Percentiles rank a stretch among this genome's conserved stretches.
phyloP scores from a whole-genome alignment of 2,888 invertebrate genomes.

The Mellilla xanthometata region DNA sequence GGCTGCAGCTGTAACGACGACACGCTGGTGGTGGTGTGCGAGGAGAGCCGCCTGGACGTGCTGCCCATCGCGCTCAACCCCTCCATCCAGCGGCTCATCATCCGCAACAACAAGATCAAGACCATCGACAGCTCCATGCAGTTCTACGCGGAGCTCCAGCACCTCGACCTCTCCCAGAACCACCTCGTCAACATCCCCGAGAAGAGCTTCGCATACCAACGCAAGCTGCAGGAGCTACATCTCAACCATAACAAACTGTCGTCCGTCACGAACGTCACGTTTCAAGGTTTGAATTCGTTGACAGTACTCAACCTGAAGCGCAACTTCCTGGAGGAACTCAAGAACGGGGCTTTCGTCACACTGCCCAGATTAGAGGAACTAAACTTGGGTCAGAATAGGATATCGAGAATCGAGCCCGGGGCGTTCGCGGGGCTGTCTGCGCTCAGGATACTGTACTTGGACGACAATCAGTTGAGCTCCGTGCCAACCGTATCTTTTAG shows the following conservation, averaged over 20 bases:
- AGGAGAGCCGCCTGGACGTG: slow-evolving; percentile 92
- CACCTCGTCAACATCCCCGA: slow-evolving; percentile 91
- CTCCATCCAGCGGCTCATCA: slow-evolving; percentile 91
- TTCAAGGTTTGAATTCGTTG: slow-evolving; percentile 88
- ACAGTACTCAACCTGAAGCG: slow-evolving; percentile 91
- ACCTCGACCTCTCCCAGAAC: slow-evolving; percentile 92
- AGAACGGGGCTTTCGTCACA: slow-evolving; percentile 88
- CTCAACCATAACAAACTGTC: slow-evolving; percentile 93
- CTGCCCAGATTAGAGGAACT: slow-evolving; percentile 91
- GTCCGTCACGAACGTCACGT: slow-evolving; percentile 89
- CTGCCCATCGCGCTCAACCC: slow-evolving; percentile 96
- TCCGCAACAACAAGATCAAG: slow-evolving; percentile 93
- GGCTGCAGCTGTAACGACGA: slow-evolving; percentile 96
- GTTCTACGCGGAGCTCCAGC: slow-evolving; percentile 93
- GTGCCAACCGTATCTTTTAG: slow-evolving; percentile 90
- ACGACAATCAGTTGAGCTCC: slow-evolving; percentile 90
- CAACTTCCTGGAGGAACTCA: slow-evolving; percentile 91
- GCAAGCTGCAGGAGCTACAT: slow-evolving; percentile 91
- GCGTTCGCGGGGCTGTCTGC: slow-evolving; percentile 90
- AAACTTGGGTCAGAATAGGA: slow-evolving; percentile 93
- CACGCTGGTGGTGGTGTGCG: slow-evolving; percentile 92
- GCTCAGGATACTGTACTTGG: slow-evolving; percentile 90
- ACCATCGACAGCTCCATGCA: slow-evolving; percentile 94
- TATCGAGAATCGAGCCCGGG: slow-evolving; percentile 89
- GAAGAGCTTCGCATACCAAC: slow-evolving; percentile 90